Evolutionary conservation across 2,797 vertebrate genomes (phyloP), one percentile per base, ranked within the genome.

Genomic region (Dermochelys coriacea): DNA sequence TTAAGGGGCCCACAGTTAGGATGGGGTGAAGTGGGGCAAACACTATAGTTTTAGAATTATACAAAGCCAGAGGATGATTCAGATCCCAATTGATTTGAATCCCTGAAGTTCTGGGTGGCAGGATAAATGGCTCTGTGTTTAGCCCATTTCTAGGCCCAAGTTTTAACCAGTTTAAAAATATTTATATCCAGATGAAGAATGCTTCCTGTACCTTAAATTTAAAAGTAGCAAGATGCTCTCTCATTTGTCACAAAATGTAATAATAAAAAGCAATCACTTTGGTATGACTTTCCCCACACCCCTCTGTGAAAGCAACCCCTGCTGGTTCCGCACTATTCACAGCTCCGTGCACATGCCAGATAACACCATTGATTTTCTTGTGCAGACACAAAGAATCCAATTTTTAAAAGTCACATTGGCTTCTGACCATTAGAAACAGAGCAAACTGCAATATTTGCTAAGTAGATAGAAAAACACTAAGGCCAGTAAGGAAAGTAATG

Each of bases 351-450:
- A 94, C 95, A 96, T 95, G 95, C 94, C 96, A 93, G 94, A 94
- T 96, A 97, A 95, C 79, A 91, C 80, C 94, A 97, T 96, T 97
- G 97, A 97, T 96, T 97, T 97, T 91, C 85, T 91, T 97, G 95
- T 93, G 94, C 91, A 95, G 93, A 94, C 93, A 96, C 85, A 95
- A 86, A 96, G 89, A 97, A 97, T 94, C 95, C 92, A 94, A 91
- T 96, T 96, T 96, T 96, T 2, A 96, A 97, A 96, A 97, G 92
- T 93, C 94, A 96, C 95, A 97, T 96, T 95, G 95, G 97, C 97
- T 97, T 95, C 91, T 88, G 93, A 94, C 91, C 92, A 97, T 97
- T 95, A 96, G 88, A 97, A 97, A 82, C 94, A 95, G 90, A 95
- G 94, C 88, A 96, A 94, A 94, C 91, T 91, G 95, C 94, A 96